phyloP scores from a whole-genome alignment of 1,140 invertebrate genomes.

The Matsumurasca onukii region DNA sequence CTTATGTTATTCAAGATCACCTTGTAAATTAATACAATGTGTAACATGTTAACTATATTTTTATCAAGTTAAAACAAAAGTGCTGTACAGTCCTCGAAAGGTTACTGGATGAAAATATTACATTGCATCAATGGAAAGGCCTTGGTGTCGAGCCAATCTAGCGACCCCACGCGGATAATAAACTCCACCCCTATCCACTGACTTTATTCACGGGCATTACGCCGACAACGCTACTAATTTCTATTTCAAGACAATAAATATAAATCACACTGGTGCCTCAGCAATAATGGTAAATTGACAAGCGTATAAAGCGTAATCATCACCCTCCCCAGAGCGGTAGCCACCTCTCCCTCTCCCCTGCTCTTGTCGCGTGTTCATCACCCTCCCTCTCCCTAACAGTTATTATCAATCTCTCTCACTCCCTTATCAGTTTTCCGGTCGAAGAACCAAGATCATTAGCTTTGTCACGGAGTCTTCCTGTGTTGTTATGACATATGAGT shows the following conservation, averaged over 20 bases:
- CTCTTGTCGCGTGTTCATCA: not conserved
- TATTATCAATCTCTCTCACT: not conserved
- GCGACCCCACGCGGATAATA: too few species aligned
- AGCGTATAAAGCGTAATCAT: not conserved
- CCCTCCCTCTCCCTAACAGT: not conserved
- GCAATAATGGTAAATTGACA: constrained; percentile 22
- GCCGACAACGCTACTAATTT: too few species aligned
- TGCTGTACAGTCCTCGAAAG: too few species aligned
- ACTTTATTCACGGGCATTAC: too few species aligned
- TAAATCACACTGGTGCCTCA: constrained; percentile 9
- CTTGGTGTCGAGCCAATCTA: too few species aligned
- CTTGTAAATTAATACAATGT: too few species aligned
- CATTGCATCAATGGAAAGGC: too few species aligned
- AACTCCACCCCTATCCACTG: too few species aligned
- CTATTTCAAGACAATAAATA: constrained; percentile 2
- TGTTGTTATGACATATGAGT: not conserved
- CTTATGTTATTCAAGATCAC: too few species aligned
- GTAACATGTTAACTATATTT: too few species aligned
- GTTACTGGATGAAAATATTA: too few species aligned
- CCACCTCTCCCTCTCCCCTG: not conserved
- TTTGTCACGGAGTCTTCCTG: not conserved
- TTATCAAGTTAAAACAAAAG: too few species aligned
- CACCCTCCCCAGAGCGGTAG: not conserved
- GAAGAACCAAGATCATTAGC: not conserved
- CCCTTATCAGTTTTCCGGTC: constrained; percentile 19